These are phyloP conservation scores for Aphelenchoides fujianensis DNA, from an alignment of 1,140 invertebrate species.

Conservation along the genomic window DNA sequence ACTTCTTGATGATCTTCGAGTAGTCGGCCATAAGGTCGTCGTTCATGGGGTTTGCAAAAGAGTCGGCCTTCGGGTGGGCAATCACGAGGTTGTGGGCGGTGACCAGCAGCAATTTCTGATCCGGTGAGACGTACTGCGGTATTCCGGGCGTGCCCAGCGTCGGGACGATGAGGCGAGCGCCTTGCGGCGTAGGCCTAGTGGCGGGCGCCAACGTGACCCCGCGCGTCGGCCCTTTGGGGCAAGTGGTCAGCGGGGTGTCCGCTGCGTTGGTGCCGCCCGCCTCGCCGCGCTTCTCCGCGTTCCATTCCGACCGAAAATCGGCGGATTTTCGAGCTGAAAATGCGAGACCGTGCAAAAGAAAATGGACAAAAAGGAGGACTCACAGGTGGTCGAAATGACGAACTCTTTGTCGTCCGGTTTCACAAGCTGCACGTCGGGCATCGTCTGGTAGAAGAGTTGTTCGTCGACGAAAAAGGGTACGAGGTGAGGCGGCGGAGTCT, in stretches of 20 bases:
- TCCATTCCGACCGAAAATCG: neutral
- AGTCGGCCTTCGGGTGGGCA: neutral
- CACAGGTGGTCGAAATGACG: neutral
- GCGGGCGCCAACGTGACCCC: no score
- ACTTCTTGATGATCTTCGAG: neutral
- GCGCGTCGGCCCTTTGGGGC: no score
- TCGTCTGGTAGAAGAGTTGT: neutral
- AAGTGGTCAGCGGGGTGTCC: no score
- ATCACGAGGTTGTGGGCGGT: neutral
- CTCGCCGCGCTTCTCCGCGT: neutral
- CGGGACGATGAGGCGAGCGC: neutral
- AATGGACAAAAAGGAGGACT: neutral
- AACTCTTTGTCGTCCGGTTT: neutral
- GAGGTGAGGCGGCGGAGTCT: neutral
- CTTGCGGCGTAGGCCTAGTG: neutral
- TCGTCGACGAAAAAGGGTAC: neutral
- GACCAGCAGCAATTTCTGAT: neutral
- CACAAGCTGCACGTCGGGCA: neutral
- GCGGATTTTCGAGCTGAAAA: neutral
- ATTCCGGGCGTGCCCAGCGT: neutral
- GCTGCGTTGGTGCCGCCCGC: no score
- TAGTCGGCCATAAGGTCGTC: neutral
- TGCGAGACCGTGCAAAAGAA: no score
- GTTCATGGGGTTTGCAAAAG: neutral
- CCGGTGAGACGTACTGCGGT: neutral